These are phyloP conservation scores for Dorcus hopei DNA, from an alignment of 2,888 invertebrate genomes.

Conservation along the genomic window DNA sequence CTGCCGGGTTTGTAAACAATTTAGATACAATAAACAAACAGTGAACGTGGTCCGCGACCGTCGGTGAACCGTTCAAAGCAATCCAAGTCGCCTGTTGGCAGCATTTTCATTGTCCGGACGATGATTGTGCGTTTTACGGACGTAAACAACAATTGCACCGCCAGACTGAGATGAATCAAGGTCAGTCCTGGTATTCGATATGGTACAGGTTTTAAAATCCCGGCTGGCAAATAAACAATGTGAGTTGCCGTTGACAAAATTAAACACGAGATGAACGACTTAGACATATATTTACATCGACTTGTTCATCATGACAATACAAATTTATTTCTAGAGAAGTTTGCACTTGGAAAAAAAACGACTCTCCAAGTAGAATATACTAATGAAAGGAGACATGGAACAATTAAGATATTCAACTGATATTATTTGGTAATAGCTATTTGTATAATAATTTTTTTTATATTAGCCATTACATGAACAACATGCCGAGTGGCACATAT, in stretches of 20 bases:
- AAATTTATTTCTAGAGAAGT: no score
- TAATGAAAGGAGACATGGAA: no score
- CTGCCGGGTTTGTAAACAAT: conserved; percentile 27
- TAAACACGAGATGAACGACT: not conserved
- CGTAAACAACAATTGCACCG: conserved; percentile 49
- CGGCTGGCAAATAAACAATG: conserved; percentile 8
- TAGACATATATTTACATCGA: no score
- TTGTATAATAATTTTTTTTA: no score
- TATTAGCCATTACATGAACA: no score
- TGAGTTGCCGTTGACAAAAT: not conserved
- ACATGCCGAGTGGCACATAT: no score
- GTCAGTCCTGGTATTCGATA: conserved; percentile 43
- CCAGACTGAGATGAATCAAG: conserved; percentile 42
- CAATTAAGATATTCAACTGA: no score
- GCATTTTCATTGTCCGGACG: conserved; percentile 44
- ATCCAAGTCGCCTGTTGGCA: conserved; percentile 35
- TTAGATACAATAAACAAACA: conserved; percentile 26
- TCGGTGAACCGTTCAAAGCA: conserved; percentile 32
- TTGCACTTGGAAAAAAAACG: no score
- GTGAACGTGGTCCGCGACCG: conserved; percentile 24
- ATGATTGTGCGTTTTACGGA: conserved; percentile 48
- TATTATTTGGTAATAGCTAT: no score
- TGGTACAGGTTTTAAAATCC: conserved; percentile 28
- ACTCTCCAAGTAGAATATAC: no score
- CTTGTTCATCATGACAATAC: no score